Percentiles rank a stretch among this genome's conserved stretches.
Evolutionary conservation across 2,888 invertebrate genomes (phyloP).

Genomic region (Leptinotarsa haldemani): DNA sequence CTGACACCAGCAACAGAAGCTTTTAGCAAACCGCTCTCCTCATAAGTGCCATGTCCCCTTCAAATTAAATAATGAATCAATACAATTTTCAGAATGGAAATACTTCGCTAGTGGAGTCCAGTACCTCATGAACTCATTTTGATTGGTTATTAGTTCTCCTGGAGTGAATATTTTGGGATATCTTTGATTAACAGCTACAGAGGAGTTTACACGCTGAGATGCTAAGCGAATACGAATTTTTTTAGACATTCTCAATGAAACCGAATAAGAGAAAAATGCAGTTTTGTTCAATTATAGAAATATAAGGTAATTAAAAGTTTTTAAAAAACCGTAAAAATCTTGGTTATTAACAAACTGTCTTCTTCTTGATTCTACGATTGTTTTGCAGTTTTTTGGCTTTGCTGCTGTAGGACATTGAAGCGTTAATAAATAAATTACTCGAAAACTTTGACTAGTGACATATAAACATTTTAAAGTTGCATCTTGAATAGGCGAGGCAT

Average conservation of each 20-base stretch:
- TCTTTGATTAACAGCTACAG: conserved; percentile 69
- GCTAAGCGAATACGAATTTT: conserved; percentile 74
- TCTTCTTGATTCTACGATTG: too few species aligned
- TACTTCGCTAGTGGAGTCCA: not conserved
- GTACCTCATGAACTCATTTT: conserved; percentile 87
- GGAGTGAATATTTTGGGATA: conserved; percentile 83
- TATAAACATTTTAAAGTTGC: too few species aligned
- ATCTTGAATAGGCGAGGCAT: too few species aligned
- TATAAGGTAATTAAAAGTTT: too few species aligned
- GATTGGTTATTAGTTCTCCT: conserved; percentile 86
- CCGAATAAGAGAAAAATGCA: too few species aligned
- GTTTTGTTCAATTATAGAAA: too few species aligned
- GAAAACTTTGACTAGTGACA: too few species aligned
- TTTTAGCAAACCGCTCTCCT: conserved; percentile 83
- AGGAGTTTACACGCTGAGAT: conserved; percentile 73
- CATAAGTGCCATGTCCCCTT: conserved; percentile 97
- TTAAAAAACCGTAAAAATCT: too few species aligned
- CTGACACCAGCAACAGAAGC: conserved; percentile 95
- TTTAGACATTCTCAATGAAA: conserved; percentile 45
- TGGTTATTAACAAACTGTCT: too few species aligned
- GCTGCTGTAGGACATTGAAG: too few species aligned
- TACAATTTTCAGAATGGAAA: conserved; percentile 14
- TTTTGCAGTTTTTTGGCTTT: too few species aligned
- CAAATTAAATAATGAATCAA: conserved; percentile 35
- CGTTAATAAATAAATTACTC: too few species aligned